Conservation (phyloP, 2,888 invertebrate species). For the Lepetodrilus schrolli region DNA sequence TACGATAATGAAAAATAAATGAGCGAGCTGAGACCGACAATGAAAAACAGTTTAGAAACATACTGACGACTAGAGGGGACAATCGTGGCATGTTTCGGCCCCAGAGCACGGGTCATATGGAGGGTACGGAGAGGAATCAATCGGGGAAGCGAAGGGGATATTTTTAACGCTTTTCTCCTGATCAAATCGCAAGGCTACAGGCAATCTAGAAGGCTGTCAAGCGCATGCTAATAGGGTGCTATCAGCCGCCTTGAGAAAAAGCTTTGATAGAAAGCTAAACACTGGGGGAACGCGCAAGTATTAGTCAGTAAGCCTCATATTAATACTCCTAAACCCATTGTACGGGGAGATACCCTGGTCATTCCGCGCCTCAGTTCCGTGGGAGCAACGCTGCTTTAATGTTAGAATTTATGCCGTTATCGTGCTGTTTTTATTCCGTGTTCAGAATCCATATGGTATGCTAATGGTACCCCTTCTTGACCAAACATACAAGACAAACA, state of each 20-base stretch:
- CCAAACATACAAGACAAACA: too few relatives aligned
- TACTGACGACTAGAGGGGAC: constrained; percentile 19
- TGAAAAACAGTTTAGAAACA: constrained; percentile 32
- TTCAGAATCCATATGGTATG: too few relatives aligned
- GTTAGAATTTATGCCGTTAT: too few relatives aligned
- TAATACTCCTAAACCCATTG: constrained; percentile 10
- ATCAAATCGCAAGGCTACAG: neutral
- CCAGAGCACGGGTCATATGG: neutral
- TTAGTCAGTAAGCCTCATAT: neutral
- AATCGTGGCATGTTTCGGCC: neutral
- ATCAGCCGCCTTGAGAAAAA: constrained; percentile 14
- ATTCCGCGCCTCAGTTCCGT: neutral
- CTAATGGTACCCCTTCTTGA: too few relatives aligned
- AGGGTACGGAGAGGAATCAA: neutral
- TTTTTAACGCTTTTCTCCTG: neutral
- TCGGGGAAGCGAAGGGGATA: neutral
- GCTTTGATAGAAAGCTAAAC: constrained; percentile 8
- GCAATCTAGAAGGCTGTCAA: constrained; percentile 5
- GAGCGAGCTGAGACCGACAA: constrained; percentile 18
- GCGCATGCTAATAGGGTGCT: constrained; percentile 11
- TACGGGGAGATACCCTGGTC: neutral
- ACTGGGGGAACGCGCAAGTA: neutral
- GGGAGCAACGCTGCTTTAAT: too few relatives aligned
- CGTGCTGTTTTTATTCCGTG: too few relatives aligned
- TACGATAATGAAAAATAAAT: constrained; percentile 41